Conservation (phyloP, 1,140 invertebrate genomes). For the Riptortus pedestris region DNA sequence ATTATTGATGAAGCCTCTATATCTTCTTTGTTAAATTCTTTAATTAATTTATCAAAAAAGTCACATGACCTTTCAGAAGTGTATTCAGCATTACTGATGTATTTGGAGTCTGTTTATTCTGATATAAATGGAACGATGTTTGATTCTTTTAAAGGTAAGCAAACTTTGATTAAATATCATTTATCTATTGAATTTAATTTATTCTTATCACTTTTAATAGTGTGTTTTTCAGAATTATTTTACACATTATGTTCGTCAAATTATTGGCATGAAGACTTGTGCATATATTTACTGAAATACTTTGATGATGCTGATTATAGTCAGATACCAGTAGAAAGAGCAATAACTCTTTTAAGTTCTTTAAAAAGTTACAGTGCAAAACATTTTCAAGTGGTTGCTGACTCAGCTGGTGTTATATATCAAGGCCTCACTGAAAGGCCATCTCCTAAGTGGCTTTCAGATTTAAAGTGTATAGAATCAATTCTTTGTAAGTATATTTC, state of each 20-base stretch:
- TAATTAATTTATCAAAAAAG: not conserved
- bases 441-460: not conserved
- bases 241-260: not conserved
- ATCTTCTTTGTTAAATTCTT: not conserved
- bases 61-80: not conserved
- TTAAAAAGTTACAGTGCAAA: not conserved
- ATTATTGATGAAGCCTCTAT: not conserved
- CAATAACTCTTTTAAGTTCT: not conserved
- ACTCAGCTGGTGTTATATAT: not conserved
- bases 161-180: no score
- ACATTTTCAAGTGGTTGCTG: not conserved
- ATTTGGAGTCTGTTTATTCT: not conserved
- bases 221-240: constrained; percentile 1
- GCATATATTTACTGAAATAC: not conserved
- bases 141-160: constrained; percentile 15
- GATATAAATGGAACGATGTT: not conserved
- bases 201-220: not conserved
- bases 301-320: not conserved
- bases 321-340: not conserved
- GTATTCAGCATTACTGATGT: not conserved
- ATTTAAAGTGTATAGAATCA: not conserved
- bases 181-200: not conserved
- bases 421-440: not conserved
- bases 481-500: not conserved
- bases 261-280: not conserved